A percentile compares a stretch with the other conserved stretches of the same genome.
Evolutionary conservation across 1,140 invertebrate genomes (phyloP).

Genomic region (Stegodyphus mimosarum): DNA sequence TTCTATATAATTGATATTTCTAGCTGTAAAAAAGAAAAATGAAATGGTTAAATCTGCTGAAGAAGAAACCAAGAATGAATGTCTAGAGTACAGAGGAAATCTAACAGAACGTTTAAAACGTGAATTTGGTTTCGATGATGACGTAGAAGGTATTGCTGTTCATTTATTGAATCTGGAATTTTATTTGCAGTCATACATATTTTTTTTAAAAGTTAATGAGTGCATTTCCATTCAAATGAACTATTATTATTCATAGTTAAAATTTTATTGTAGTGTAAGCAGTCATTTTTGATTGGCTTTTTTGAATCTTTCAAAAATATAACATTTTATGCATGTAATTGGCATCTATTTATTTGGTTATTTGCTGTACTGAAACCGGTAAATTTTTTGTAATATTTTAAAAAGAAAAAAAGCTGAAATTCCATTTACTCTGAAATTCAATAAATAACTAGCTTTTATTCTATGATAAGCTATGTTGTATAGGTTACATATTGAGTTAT

Average conservation of each 20-base stretch:
- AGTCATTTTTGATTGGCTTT: not conserved
- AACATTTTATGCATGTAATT: not conserved
- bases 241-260: not conserved
- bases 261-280: not conserved
- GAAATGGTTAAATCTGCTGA: not conserved
- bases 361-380: too few species aligned
- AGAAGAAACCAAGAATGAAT: slow-evolving; percentile 7
- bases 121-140: slow-evolving; percentile 51
- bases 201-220: not conserved
- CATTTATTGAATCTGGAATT: not conserved
- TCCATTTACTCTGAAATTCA: too few species aligned
- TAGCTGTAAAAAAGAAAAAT: slow-evolving; percentile 14
- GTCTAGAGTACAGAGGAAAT: slow-evolving; percentile 36
- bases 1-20: not conserved
- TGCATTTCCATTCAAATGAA: not conserved
- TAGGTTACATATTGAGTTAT: too few species aligned
- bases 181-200: not conserved
- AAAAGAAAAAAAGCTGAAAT: too few species aligned
- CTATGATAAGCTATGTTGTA: too few species aligned
- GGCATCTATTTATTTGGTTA: not conserved
- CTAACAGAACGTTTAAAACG: slow-evolving; percentile 40
- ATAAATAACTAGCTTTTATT: too few species aligned
- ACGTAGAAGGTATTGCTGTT: slow-evolving; percentile 23
- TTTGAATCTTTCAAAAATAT: not conserved
- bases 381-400: too few species aligned